These are phyloP conservation scores for Pardalotus punctatus DNA, from an alignment of 2,113 vertebrate species.

Conservation along the genomic window DNA sequence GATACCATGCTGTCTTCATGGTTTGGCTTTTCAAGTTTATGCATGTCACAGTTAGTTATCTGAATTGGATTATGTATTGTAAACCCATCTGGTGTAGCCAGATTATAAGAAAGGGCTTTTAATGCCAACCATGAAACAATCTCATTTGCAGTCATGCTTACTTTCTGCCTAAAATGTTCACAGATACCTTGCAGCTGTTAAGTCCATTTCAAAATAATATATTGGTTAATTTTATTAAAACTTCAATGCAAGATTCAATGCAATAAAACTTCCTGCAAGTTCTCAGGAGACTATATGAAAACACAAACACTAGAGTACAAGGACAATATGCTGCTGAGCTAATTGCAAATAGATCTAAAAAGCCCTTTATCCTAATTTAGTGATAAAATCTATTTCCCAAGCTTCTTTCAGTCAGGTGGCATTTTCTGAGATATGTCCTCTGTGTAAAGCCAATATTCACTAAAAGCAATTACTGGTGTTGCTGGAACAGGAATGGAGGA, in stretches of 20 bases:
- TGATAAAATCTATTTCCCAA: background rate
- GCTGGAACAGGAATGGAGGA: background rate
- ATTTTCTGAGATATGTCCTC: background rate
- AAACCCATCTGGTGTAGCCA: background rate
- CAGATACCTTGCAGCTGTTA: background rate
- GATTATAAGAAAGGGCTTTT: background rate
- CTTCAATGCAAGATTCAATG: background rate
- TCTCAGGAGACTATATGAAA: background rate
- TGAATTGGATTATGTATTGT: background rate
- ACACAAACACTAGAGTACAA: background rate
- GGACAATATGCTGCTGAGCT: background rate
- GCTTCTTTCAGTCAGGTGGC: background rate
- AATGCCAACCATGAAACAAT: background rate
- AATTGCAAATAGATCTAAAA: background rate
- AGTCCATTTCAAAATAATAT: background rate
- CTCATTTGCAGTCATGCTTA: background rate
- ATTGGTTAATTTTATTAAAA: background rate
- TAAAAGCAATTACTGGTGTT: background rate
- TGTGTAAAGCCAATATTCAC: background rate
- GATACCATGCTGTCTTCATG: background rate
- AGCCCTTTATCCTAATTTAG: background rate
- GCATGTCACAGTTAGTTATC: background rate
- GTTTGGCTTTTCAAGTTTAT: background rate
- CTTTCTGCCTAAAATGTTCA: background rate
- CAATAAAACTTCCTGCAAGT: no score